Evolutionary conservation across 2,888 invertebrate genomes (phyloP).

Genomic region (Cactoblastis cactorum): DNA sequence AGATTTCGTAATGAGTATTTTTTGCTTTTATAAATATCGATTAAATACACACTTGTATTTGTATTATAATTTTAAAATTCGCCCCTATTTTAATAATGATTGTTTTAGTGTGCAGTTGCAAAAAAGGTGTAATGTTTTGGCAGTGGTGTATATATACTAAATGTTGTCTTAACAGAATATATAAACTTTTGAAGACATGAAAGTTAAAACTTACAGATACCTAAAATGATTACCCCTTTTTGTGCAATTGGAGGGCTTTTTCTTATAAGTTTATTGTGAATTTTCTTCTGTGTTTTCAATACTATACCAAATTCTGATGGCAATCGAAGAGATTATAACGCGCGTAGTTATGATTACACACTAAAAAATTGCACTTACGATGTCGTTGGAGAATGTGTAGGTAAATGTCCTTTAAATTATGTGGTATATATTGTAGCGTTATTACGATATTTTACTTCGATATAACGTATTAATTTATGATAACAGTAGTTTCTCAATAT

Average conservation of each 20-base stretch:
- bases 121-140: too few species aligned
- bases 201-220: not conserved
- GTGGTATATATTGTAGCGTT: not conserved
- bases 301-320: not conserved
- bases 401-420: constrained; percentile 9
- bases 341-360: constrained; percentile 5
- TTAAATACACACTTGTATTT: too few species aligned
- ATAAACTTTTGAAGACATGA: not conserved
- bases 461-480: constrained; percentile 7
- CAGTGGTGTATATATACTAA: constrained; percentile 8
- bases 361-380: constrained; percentile 1
- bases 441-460: constrained; percentile 3
- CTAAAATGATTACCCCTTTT: not conserved
- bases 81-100: too few species aligned
- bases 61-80: too few species aligned
- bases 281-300: constrained; percentile 3
- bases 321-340: constrained; percentile 8
- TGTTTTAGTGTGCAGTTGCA: constrained; percentile 10
- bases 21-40: too few species aligned
- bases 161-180: not conserved
- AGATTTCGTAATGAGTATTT: too few species aligned
- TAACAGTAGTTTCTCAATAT: constrained; percentile 12
- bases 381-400: constrained; percentile 11
- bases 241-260: constrained; percentile 1
- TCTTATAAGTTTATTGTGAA: not conserved